These are phyloP conservation scores for Caenorhabditis becei DNA, from an alignment of 2,888 invertebrate genomes.

Conservation along the genomic window DNA sequence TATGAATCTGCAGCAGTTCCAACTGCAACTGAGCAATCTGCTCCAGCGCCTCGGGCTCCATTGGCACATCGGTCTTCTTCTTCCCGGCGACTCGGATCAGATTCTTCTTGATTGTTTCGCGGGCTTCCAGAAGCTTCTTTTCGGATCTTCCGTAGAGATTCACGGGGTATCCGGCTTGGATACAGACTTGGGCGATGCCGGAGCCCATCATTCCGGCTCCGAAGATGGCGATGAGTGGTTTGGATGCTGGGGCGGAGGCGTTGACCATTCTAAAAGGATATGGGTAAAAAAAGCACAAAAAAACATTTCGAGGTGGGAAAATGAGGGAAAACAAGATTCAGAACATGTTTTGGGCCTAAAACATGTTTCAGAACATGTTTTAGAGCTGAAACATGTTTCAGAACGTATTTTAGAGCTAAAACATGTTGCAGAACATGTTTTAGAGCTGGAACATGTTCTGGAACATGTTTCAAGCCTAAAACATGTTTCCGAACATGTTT, in stretches of 20 bases:
- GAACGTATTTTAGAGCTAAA: no score
- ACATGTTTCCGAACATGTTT: no score
- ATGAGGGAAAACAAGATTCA: no score
- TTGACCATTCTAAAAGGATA: conserved; percentile 16
- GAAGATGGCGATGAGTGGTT: conserved; percentile 71
- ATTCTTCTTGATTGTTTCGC: conserved; percentile 78
- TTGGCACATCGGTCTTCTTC: conserved; percentile 48
- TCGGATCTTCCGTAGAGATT: conserved; percentile 88
- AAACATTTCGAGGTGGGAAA: no score
- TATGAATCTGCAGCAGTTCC: conserved; percentile 63
- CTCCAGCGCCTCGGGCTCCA: conserved; percentile 54
- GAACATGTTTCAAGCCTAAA: no score
- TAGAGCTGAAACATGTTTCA: no score
- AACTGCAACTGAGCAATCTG: conserved; percentile 51
- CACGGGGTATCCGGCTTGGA: conserved; percentile 90
- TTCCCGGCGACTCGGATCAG: conserved; percentile 56
- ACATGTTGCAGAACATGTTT: no score
- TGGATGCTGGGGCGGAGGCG: neutral
- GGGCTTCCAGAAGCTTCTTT: conserved; percentile 87
- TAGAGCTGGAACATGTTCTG: no score
- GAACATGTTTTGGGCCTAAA: no score
- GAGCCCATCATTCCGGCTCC: conserved; percentile 80
- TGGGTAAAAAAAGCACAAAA: no score
- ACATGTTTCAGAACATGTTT: no score
- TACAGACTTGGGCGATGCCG: conserved; percentile 84